phyloP scores from a whole-genome alignment of 2,888 invertebrate species.

The Oconnorella tubifera region DNA sequence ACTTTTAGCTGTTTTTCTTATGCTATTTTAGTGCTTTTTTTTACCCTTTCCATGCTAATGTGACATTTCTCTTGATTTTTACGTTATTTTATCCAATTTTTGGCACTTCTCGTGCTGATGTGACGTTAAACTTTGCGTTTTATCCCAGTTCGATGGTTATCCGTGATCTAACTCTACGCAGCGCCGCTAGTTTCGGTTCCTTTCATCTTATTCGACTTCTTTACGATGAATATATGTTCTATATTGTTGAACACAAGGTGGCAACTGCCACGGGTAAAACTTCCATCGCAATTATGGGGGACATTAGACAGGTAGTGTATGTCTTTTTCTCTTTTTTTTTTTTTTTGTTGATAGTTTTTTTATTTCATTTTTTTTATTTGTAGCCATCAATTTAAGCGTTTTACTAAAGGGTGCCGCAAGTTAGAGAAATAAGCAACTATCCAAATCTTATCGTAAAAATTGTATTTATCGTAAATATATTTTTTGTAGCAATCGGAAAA shows the following conservation, averaged over 20 bases:
- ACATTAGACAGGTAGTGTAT: constrained; percentile 11
- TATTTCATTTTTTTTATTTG: background rate
- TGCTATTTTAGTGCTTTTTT: background rate
- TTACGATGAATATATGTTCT: constrained; percentile 99
- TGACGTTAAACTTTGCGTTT: too few relatives aligned
- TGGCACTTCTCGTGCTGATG: too few relatives aligned
- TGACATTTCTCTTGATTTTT: too few relatives aligned
- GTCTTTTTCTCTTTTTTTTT: background rate
- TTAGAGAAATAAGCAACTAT: background rate
- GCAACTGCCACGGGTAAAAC: constrained; percentile 84
- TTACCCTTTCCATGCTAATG: background rate
- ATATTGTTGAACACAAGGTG: constrained; percentile 93
- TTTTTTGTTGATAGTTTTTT: background rate
- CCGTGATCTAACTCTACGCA: constrained; percentile 87
- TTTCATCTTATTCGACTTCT: constrained; percentile 95
- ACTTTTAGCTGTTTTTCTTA: background rate
- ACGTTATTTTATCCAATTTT: too few relatives aligned
- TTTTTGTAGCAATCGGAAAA: too few relatives aligned
- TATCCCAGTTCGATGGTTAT: constrained; percentile 90
- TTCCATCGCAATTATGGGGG: constrained; percentile 85
- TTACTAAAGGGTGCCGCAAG: too few relatives aligned
- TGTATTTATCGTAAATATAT: too few relatives aligned
- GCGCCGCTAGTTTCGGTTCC: constrained; percentile 97
- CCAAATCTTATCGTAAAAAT: too few relatives aligned
- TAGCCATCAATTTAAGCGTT: too few relatives aligned